Percentiles rank a stretch among this genome's conserved stretches.
Evolutionary conservation across 2,888 invertebrate species (phyloP).

Genomic region (Unio pictorum): DNA sequence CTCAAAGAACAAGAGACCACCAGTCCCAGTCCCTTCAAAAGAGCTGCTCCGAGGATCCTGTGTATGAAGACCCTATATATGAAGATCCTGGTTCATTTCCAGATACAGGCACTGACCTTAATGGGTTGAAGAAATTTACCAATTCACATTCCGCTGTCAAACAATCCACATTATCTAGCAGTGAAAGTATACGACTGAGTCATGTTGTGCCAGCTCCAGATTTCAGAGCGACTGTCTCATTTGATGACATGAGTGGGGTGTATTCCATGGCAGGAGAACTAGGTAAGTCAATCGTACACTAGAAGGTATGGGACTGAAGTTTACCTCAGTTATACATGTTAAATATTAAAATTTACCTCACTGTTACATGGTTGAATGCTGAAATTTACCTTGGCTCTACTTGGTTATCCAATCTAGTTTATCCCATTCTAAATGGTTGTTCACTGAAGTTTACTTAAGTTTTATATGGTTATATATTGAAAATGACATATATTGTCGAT

Average conservation of each 20-base stretch:
- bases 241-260: conserved; percentile 1
- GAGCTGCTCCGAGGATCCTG: neutral
- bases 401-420: no score
- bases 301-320: no score
- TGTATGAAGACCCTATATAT: conserved; percentile 13
- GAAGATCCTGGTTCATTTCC: neutral
- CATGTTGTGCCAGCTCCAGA: conserved; percentile 25
- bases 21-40: no score
- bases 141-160: conserved; percentile 5
- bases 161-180: conserved; percentile 17
- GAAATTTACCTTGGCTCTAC: no score
- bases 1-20: no score
- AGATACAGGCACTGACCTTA: conserved; percentile 18
- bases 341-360: no score
- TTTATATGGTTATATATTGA: no score
- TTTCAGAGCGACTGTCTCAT: conserved; percentile 6
- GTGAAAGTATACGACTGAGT: conserved; percentile 16
- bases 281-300: conserved; percentile 9
- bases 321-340: no score
- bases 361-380: no score
- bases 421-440: no score
- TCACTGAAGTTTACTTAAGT: no score
- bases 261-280: conserved; percentile 24
- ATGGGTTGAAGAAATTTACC: conserved; percentile 17
- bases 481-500: no score